A percentile compares a stretch with the other conserved stretches of the same genome.
Conservation (phyloP, 2,888 invertebrate genomes). For the Chironomus tentans region DNA sequence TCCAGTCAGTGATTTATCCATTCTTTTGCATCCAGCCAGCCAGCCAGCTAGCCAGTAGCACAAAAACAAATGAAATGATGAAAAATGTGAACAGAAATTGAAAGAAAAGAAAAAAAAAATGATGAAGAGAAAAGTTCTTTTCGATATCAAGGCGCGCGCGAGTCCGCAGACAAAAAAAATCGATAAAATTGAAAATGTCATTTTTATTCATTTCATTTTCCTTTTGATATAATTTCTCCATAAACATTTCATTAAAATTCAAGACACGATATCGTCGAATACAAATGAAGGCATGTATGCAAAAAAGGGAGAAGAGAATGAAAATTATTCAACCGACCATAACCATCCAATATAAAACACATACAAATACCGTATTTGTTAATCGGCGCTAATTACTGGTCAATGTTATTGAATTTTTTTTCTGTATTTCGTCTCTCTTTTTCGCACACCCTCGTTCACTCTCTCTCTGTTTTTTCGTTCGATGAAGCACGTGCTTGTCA, state of each 20-base stretch:
- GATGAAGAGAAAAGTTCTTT: no score
- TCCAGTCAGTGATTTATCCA: not conserved
- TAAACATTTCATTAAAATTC: not conserved
- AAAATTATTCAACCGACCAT: not conserved
- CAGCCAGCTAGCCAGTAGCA: not conserved
- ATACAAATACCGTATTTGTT: not conserved
- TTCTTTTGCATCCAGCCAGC: not conserved
- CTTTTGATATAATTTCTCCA: no score
- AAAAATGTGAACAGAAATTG: no score
- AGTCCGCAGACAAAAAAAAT: not conserved
- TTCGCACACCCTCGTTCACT: no score
- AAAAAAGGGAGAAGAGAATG: not conserved
- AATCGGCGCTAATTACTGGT: conserved; percentile 21
- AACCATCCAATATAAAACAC: not conserved
- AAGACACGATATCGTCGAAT: not conserved
- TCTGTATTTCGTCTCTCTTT: no score
- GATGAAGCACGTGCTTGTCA: conserved; percentile 1
- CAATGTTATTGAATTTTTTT: conserved; percentile 5
- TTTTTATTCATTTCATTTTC: not conserved
- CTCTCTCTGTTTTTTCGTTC: not conserved
- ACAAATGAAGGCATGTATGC: not conserved
- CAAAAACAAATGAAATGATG: no score
- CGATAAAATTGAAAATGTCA: not conserved
- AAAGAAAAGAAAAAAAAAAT: no score
- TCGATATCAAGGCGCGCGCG: not conserved